These are phyloP conservation scores for Oligia strigilis DNA, from an alignment of 2,888 invertebrate genomes.

Conservation along the genomic window DNA sequence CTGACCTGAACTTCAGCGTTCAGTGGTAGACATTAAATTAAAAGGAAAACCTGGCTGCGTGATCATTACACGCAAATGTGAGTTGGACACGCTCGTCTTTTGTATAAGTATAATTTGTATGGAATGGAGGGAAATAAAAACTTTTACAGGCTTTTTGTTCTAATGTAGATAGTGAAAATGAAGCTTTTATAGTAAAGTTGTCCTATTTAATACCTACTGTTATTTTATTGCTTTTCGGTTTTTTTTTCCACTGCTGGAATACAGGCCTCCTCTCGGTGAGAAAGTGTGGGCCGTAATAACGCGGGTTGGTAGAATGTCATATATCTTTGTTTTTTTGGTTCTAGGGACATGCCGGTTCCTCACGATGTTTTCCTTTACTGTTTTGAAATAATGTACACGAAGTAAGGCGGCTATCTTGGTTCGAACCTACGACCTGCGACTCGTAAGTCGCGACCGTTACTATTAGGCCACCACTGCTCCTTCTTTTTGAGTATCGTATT, in stretches of 20 bases:
- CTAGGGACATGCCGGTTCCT: neutral
- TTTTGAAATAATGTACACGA: neutral
- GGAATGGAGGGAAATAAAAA: conserved; percentile 27
- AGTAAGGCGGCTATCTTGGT: neutral
- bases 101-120: conserved; percentile 54
- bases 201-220: neutral
- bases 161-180: conserved; percentile 1
- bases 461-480: neutral
- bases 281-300: too few relatives aligned
- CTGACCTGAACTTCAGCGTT: conserved; percentile 51
- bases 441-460: neutral
- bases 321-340: neutral
- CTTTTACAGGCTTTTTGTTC: conserved; percentile 34
- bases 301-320: too few relatives aligned
- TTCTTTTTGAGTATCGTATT: neutral
- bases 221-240: neutral
- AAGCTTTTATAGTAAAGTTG: neutral
- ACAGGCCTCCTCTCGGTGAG: neutral
- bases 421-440: neutral
- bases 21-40: conserved; percentile 57
- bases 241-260: too few relatives aligned
- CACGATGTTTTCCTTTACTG: too few relatives aligned
- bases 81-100: conserved; percentile 57
- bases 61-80: conserved; percentile 58
- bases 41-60: conserved; percentile 58